Evolutionary conservation across 1,140 invertebrate genomes (phyloP).

Genomic region (Achatina immaculata): DNA sequence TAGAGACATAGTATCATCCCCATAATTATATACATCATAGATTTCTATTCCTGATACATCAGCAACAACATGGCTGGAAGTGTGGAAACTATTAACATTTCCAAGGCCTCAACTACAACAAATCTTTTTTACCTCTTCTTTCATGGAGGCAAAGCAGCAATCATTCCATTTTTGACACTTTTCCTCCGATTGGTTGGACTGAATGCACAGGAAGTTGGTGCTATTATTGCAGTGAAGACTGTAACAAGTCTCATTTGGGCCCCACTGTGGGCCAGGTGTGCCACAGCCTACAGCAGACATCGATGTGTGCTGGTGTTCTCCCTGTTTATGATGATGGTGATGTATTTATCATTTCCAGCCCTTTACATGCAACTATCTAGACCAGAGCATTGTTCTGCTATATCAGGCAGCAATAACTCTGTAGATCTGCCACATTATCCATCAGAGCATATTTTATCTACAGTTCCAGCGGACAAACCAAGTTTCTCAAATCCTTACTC

Average conservation of each 20-base stretch:
- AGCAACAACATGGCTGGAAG: constrained; percentile 16
- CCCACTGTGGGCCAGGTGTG: constrained; percentile 64
- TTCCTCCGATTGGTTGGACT: constrained; percentile 65
- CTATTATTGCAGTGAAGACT: constrained; percentile 63
- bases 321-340: constrained; percentile 60
- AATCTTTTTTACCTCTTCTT: constrained; percentile 66
- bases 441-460: neutral
- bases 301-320: constrained; percentile 60
- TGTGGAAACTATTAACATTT: constrained; percentile 57
- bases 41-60: neutral
- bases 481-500: neutral
- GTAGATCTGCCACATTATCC: neutral
- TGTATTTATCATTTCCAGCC: constrained; percentile 57
- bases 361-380: constrained; percentile 45
- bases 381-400: constrained; percentile 2
- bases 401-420: neutral
- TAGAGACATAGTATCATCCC: too few species aligned
- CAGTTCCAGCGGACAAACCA: neutral
- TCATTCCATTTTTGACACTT: constrained; percentile 66
- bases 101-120: constrained; percentile 55
- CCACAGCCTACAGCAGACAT: constrained; percentile 57
- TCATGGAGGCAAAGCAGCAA: constrained; percentile 62
- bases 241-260: constrained; percentile 63
- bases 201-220: constrained; percentile 61
- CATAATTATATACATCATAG: too few species aligned